Percentiles rank a stretch among this genome's conserved stretches.
Conservation (phyloP, 2,113 vertebrate genomes). For the Sarotherodon lohbergeri region DNA sequence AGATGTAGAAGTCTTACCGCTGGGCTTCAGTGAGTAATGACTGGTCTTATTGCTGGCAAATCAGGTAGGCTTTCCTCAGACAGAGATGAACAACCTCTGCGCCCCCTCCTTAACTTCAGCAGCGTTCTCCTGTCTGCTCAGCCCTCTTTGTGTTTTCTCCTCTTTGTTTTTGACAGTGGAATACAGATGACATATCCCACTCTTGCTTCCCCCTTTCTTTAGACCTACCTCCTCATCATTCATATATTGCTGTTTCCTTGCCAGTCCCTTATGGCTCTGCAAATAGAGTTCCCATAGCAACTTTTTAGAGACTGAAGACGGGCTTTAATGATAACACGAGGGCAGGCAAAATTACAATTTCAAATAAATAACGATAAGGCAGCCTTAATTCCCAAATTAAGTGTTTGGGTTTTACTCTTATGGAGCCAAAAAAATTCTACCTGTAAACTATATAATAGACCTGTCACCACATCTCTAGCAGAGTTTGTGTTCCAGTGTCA, state of each 20-base stretch:
- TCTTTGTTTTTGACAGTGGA: slow-evolving; percentile 6
- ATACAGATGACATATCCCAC: neutral
- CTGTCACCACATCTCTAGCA: neutral
- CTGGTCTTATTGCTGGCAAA: slow-evolving; percentile 41
- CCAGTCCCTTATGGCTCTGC: slow-evolving; percentile 50
- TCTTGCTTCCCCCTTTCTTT: neutral
- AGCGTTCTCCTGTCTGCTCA: slow-evolving; percentile 19
- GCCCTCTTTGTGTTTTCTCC: neutral
- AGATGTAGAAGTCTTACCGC: slow-evolving; percentile 11
- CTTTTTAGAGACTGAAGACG: slow-evolving; percentile 32
- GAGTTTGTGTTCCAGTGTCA: slow-evolving; percentile 31
- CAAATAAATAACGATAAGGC: neutral
- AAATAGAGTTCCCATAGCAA: slow-evolving; percentile 58
- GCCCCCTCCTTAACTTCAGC: slow-evolving; percentile 24
- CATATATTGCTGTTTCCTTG: slow-evolving; percentile 15
- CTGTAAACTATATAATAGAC: slow-evolving; percentile 15
- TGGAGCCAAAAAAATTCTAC: neutral
- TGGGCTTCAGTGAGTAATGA: slow-evolving; percentile 51
- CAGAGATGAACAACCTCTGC: slow-evolving; percentile 39
- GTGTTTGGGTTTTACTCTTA: neutral
- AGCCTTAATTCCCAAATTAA: neutral
- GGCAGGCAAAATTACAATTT: neutral
- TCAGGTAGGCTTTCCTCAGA: slow-evolving; percentile 36
- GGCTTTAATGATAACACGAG: neutral
- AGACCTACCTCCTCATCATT: neutral